Evolutionary conservation across 2,113 vertebrate species (phyloP), one percentile per base, ranked within the genome.

Genomic region (Corvus cornix): DNA sequence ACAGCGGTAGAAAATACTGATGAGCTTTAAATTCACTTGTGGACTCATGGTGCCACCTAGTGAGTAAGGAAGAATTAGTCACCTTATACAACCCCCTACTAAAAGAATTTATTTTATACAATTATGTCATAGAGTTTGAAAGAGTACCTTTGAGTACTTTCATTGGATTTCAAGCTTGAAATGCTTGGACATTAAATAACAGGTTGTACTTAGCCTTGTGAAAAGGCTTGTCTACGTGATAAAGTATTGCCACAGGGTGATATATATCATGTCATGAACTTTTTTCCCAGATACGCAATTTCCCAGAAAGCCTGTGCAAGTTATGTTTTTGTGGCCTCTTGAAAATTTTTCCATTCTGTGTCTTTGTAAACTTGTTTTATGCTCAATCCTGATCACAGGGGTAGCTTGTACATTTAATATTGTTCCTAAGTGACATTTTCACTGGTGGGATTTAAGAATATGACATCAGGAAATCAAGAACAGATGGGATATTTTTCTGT

Each of bases 1-100:
- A 0, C 13, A 26, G 0, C 0, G 7, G 21, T 9, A 43, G 52
- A 63, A 72, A 82, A 67, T 15, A 20, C 10, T 1, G 4, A 35
- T 4, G 56, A 19, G 2, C 30, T 86, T 23, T 23, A 6, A 27
- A 6, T 10, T 3, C 13, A 3, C 91, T 88, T 91, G n/a, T 49
- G 22, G 83, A 16, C 66, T 86, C 35, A 66, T 68, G 84, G 58
- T 96, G 97, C 97, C 98, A 97, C 74, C 98, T 98, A 93, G 97
- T 84, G 98, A 91, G 7, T 1, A 51, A 11, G 14, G 5, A 82
- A 55, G 43, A 77, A 44, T 44, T 44, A 72, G 13, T 24, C 46
- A 60, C 30, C 44, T 26, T 43, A 12, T 22, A 11, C 27, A 74
- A 35, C 7, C 28, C 7, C 22, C 18, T 22, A 8, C 13, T 11